These are phyloP conservation scores for Dasysyrphus tricinctus DNA, from an alignment of 2,888 invertebrate species.

Conservation along the genomic window DNA sequence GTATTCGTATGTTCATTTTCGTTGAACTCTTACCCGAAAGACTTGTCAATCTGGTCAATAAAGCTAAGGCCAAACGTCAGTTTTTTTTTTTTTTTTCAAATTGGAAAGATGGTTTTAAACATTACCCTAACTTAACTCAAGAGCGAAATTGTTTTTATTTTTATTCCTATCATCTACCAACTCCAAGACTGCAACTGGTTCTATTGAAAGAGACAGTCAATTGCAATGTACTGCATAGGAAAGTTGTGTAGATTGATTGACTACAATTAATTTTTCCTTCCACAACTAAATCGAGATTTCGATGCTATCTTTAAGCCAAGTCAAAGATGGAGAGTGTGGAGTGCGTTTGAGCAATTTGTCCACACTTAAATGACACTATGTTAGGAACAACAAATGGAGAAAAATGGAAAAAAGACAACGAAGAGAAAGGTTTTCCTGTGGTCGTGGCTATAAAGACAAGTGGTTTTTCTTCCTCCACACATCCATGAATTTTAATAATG, in stretches of 20 bases:
- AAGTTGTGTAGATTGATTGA: slow-evolving; percentile 67
- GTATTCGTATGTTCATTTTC: slow-evolving; percentile 10
- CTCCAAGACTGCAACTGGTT: slow-evolving; percentile 33
- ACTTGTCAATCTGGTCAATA: slow-evolving; percentile 38
- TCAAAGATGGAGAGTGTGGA: not conserved
- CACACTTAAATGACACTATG: slow-evolving; percentile 44
- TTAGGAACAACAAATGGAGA: slow-evolving; percentile 32
- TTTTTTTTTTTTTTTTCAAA: no score
- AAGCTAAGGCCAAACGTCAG: slow-evolving; percentile 5
- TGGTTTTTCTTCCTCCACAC: slow-evolving; percentile 45
- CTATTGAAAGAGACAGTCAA: slow-evolving; percentile 62
- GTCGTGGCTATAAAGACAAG: slow-evolving; percentile 11
- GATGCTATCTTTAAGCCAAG: slow-evolving; percentile 25
- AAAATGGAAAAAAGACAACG: slow-evolving; percentile 9
- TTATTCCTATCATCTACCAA: slow-evolving; percentile 28
- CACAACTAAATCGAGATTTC: slow-evolving; percentile 56
- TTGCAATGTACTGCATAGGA: slow-evolving; percentile 43
- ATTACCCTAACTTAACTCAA: slow-evolving; percentile 22
- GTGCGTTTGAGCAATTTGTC: slow-evolving; percentile 62
- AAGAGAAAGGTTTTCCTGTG: slow-evolving; percentile 70
- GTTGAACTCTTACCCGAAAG: slow-evolving; percentile 47
- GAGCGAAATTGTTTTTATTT: slow-evolving; percentile 11
- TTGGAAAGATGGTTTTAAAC: not conserved
- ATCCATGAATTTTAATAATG: slow-evolving; percentile 3
- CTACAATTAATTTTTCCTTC: slow-evolving; percentile 64